Evolutionary conservation across 1,140 invertebrate genomes (phyloP).

Genomic region (Anastatus disparis): DNA sequence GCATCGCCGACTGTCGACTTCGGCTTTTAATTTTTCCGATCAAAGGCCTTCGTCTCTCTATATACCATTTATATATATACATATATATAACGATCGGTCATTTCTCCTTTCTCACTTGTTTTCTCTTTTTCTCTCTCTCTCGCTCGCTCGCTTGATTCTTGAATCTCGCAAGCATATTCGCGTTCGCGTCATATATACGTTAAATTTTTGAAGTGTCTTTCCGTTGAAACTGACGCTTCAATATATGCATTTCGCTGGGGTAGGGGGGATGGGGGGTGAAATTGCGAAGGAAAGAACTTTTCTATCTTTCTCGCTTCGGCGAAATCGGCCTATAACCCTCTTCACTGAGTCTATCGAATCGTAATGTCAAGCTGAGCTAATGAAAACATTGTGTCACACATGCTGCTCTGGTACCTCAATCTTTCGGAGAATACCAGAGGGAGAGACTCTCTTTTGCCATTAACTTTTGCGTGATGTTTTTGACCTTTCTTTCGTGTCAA

Average conservation of each 20-base stretch:
- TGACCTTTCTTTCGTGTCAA: no score
- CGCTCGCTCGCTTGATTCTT: slow-evolving; percentile 1
- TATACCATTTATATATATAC: no score
- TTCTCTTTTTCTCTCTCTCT: no score
- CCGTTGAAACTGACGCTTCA: slow-evolving; percentile 33
- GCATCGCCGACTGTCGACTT: slow-evolving; percentile 55
- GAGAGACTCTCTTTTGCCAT: no score
- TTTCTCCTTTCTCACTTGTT: no score
- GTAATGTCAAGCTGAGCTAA: slow-evolving; percentile 31
- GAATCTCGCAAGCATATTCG: neutral
- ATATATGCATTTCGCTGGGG: slow-evolving; percentile 9
- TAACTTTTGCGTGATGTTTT: no score
- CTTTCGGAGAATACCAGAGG: no score
- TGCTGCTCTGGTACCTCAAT: no score
- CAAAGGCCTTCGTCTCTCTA: slow-evolving; percentile 49
- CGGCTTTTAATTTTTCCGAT: slow-evolving; percentile 64
- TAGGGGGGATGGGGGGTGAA: neutral
- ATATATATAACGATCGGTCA: no score
- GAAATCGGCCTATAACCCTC: neutral
- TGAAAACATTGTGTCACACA: slow-evolving; percentile 26
- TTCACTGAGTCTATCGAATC: slow-evolving; percentile 1
- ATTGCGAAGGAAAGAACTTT: no score
- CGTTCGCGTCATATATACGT: neutral
- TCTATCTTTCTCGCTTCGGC: no score
- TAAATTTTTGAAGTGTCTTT: slow-evolving; percentile 39